Conservation (phyloP, 2,888 invertebrate genomes). For the Phasia obesa region DNA sequence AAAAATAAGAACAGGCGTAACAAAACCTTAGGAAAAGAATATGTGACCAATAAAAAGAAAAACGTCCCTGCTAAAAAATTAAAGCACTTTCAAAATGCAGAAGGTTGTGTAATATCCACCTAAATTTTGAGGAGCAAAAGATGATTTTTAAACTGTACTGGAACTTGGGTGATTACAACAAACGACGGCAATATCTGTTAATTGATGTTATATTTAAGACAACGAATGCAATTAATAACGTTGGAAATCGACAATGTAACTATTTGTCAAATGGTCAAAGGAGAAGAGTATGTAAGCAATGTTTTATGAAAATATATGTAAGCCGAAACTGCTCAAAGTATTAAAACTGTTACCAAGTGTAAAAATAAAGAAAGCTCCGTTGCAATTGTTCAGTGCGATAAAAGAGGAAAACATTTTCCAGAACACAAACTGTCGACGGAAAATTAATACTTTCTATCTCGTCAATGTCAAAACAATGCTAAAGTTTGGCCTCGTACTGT, state of each 20-base stretch:
- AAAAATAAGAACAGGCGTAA: constrained; percentile 28
- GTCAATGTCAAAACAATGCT: too few species aligned
- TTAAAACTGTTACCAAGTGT: constrained; percentile 20
- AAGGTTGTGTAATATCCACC: constrained; percentile 26
- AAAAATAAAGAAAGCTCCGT: constrained; percentile 13
- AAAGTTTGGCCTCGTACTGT: too few species aligned
- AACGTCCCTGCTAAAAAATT: constrained; percentile 25
- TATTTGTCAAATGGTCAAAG: constrained; percentile 17
- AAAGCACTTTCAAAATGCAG: constrained; percentile 7
- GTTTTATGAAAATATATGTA: constrained; percentile 21
- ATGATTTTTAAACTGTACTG: constrained; percentile 32
- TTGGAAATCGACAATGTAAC: constrained; percentile 19
- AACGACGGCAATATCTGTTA: constrained; percentile 33
- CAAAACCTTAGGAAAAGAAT: constrained; percentile 41
- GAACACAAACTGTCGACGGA: constrained; percentile 19
- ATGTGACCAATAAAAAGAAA: constrained; percentile 23
- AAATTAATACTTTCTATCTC: too few species aligned
- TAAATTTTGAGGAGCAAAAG: constrained; percentile 17
- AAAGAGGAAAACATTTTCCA: constrained; percentile 26
- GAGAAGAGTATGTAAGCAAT: constrained; percentile 20
- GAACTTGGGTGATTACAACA: constrained; percentile 25
- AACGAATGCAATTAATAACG: constrained; percentile 1
- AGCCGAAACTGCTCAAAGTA: constrained; percentile 24
- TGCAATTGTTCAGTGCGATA: constrained; percentile 34
- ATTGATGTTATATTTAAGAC: constrained; percentile 26